These are phyloP conservation scores for Epistrophe eligans DNA, from an alignment of 2,888 invertebrate genomes.

Conservation along the genomic window DNA sequence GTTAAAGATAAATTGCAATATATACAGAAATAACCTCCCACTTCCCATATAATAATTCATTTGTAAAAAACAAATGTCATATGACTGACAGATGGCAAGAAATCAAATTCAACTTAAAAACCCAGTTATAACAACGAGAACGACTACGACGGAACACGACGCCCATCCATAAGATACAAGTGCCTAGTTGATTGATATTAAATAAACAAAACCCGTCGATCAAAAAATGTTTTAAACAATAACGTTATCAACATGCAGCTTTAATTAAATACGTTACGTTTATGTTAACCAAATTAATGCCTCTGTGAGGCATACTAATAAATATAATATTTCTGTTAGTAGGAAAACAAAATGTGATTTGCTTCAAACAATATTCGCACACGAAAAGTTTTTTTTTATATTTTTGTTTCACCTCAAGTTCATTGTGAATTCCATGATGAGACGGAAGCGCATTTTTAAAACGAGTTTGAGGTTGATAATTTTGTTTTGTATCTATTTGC, in stretches of 20 bases:
- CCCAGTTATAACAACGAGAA: conserved; percentile 12
- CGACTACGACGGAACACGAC: not conserved
- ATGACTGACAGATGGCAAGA: conserved; percentile 62
- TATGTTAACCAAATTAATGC: conserved; percentile 62
- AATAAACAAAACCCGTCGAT: conserved; percentile 34
- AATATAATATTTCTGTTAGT: conserved; percentile 27
- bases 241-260: conserved; percentile 42
- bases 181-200: conserved; percentile 20
- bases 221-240: conserved; percentile 46
- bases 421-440: conserved; percentile 56
- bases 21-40: conserved; percentile 40
- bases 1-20: conserved; percentile 18
- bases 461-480: conserved; percentile 37
- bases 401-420: conserved; percentile 46
- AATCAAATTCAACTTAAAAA: conserved; percentile 47
- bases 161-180: conserved; percentile 26
- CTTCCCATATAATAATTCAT: conserved; percentile 41
- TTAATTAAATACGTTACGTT: conserved; percentile 39
- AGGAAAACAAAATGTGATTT: conserved; percentile 6
- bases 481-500: conserved; percentile 14
- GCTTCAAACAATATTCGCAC: conserved; percentile 32
- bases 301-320: conserved; percentile 62
- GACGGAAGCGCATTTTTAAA: conserved; percentile 53
- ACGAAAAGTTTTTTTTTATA: conserved; percentile 37
- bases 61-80: conserved; percentile 52